Evolutionary conservation across 2,113 vertebrate genomes (phyloP), one percentile per base, ranked within the genome.

Genomic region (Rutilus rutilus): DNA sequence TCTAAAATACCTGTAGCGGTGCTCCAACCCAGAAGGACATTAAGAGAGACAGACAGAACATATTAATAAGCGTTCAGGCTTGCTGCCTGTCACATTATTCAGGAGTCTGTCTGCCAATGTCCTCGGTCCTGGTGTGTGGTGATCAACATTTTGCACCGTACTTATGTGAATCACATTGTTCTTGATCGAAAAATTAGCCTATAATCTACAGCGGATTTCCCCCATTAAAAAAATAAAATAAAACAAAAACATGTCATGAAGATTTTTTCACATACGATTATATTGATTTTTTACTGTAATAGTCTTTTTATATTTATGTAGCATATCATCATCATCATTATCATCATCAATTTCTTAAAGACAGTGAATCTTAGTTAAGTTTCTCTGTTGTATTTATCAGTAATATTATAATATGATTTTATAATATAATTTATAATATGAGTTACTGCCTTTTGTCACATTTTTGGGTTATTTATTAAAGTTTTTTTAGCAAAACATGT

Each of bases 41-140:
- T 88, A 82, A 89, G 84, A 88, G 78, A 79, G 76, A 82, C 60
- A 85, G 87, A 88, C 87, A 87, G 86, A 62, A 84, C 84, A 87
- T 86, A 86, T 89, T 91, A 89, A 91, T 88, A 91, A 89, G 87
- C 87, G 81, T 77, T 82, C 88, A 86, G 78, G 52, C 64, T 57
- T 57, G 19, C 54, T 57, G 19, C 54, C 54, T 84, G 88, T 89
- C 87, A 89, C 82, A 88, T 91, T 88, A 91, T 89, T 89, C 86
- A 88, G 86, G 39, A 59, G n/a, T 82, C 77, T 73, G 83, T 73
- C 78, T 27, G 85, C 76, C 47, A 59, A 54, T 83, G 75, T 87
- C 71, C 71, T 67, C 76, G 64, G 52, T 82, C 83, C 60, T 78
- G 77, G 77, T 84, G 79, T 84, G 87, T 80, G 80, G 85, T 45